Evolutionary conservation across 2,113 vertebrate species (phyloP), one percentile per base, ranked within the genome.

Genomic region (Sinocyclocheilus maitianheensis): DNA sequence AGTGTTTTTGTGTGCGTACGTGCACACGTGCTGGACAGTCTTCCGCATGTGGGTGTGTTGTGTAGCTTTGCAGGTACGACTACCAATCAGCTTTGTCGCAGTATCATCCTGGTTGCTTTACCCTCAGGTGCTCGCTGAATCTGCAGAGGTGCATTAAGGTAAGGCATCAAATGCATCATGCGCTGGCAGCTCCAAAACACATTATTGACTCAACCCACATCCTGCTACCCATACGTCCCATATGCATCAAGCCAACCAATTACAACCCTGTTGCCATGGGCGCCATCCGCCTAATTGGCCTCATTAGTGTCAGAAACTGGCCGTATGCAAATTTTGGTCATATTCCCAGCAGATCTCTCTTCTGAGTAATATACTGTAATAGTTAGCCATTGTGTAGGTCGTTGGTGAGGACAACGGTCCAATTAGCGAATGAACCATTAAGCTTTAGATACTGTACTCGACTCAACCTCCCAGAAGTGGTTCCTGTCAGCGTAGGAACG

Each of bases 231-330:
- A 87, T 86, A 83, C 82, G 83, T 90, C 86, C 58, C 80, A 14
- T 48, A 91, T 84, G 37, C 51, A 88, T 74, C 76, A 89, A 87
- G 85, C 48, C 89, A 87, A 90, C 91, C 93, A 93, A 91, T 93
- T 90, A 89, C 85, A 90, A 85, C 90, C 89, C 92, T 94, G 93
- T 95, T 95, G 93, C 93, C 92, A 93, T 92, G 92, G 91, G 90
- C 87, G 82, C 89, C 86, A 40, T 90, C 89, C 74, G 30, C 85
- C 87, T 91, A 92, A 94, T 95, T 91, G 92, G 90, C 87, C 91
- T 94, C 90, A 91, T 93, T 94, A 92, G 91, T 92, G 91, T 94
- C 92, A 91, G 89, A 91, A 92, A 91, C 89, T 86, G 84, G 77
- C 90, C 86, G 86, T 89, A 92, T 91, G 91, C 91, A 92, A 90